Conservation (phyloP, 2,113 vertebrate genomes). For the Leucosticte australis region DNA sequence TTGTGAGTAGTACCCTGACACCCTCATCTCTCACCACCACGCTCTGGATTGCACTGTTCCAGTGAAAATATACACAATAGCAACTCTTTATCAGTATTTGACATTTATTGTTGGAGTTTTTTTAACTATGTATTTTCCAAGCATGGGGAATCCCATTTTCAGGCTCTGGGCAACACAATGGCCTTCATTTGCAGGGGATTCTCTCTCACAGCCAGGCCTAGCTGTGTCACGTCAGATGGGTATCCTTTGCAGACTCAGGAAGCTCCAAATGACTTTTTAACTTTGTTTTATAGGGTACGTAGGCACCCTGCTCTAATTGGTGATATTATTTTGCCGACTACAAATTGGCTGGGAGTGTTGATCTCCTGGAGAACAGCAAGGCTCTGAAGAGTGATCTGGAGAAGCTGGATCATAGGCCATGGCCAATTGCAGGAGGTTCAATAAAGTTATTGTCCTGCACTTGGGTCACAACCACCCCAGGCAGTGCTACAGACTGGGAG, state of each 20-base stretch:
- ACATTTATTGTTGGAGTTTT: not conserved
- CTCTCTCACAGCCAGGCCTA: not conserved
- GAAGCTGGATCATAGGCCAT: not conserved
- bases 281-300: not conserved
- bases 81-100: not conserved
- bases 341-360: not conserved
- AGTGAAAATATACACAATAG: not conserved
- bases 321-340: not conserved
- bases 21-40: not conserved
- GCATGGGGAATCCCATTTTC: not conserved
- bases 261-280: not conserved
- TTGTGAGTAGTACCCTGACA: not conserved
- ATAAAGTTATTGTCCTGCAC: not conserved
- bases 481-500: not conserved
- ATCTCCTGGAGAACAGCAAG: not conserved
- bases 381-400: not conserved
- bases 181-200: not conserved
- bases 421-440: not conserved
- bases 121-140: not conserved
- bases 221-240: not conserved
- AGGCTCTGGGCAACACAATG: not conserved
- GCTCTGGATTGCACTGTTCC: not conserved
- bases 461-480: not conserved
- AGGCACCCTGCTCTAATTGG: not conserved
- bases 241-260: not conserved